phyloP scores from a whole-genome alignment of 2,113 vertebrate species.

The Orientallactaga bullata region DNA sequence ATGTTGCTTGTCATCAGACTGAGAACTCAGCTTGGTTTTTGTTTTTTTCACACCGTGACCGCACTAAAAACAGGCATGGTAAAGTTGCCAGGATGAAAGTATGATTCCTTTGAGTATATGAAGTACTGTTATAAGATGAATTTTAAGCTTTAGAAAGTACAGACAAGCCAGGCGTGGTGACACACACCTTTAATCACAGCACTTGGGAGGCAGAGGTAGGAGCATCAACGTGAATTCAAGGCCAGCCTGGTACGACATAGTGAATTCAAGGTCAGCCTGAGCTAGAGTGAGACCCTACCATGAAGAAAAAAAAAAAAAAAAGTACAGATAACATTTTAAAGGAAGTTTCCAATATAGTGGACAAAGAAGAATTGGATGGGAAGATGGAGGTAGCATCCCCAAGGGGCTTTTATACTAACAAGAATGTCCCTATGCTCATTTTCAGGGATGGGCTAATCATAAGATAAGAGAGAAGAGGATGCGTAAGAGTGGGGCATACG shows the following conservation, averaged over 20 bases:
- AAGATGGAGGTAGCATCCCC: not conserved
- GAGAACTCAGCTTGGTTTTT: not conserved
- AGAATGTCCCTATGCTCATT: not conserved
- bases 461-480: not conserved
- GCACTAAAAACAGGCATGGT: not conserved
- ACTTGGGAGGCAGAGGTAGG: no score
- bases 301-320: no score
- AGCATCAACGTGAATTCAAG: no score
- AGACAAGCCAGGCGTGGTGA: no score
- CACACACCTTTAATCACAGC: no score
- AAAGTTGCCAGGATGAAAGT: not conserved
- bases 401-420: not conserved
- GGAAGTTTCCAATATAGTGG: not conserved
- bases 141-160: not conserved
- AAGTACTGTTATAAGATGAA: not conserved
- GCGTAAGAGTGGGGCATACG: not conserved
- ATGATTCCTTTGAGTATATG: not conserved
- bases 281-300: no score
- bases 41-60: not conserved
- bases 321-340: not conserved
- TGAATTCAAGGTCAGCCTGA: no score
- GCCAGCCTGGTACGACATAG: no score
- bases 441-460: rapidly evolving
- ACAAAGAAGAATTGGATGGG: not conserved
- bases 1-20: not conserved